Base-by-base conservation (phyloP, 2,113 vertebrate species). In the Cyprinus carpio region DNA sequence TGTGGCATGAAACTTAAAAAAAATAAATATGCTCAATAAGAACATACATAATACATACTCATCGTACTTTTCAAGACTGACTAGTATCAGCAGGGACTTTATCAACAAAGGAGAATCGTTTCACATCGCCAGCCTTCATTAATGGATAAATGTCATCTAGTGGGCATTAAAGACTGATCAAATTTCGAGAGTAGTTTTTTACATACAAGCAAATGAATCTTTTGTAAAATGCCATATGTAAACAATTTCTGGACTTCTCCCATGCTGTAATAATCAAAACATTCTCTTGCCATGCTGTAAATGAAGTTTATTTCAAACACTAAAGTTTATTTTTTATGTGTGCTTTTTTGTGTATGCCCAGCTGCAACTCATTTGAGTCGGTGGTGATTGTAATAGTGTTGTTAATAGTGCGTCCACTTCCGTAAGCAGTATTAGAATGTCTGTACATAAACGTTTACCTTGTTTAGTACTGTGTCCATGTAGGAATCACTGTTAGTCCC, bases 381-480 rank as follows among this genome's bases (percentile, higher is more conserved):
- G 92, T 90, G 90, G 94, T 95, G 93, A 94, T 93, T 94, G 94
- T 95, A 94, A 89, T 87, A 71, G 92, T 92, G 93, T 94, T 85
- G 92, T 94, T 92, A 88, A 92, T 93, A 91, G 88, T 88, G 92
- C 92, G 88, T 93, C 87, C 92, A 93, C 93, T 92, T 90, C 93
- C 93, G 92, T 92, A 91, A 90, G 88, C 95, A 95, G 95, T 96
- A 94, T 95, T 95, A 94, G 95, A 94, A 94, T 92, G 93, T 94
- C 92, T 95, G 93, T 95, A 95, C 94, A 94, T 93, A 93, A 92
- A 85, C 83, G 65, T 90, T 82, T 20, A 91, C 88, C 86, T 76
- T 90, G 94, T 96, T 93, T 94, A 91, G 92, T 92, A 88, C 90
- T 93, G 94, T 91, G 92, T 88, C 93, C 95, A 92, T 94, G 90